Base-by-base conservation (phyloP, 2,888 invertebrate genomes). In the Lymantria monacha region DNA sequence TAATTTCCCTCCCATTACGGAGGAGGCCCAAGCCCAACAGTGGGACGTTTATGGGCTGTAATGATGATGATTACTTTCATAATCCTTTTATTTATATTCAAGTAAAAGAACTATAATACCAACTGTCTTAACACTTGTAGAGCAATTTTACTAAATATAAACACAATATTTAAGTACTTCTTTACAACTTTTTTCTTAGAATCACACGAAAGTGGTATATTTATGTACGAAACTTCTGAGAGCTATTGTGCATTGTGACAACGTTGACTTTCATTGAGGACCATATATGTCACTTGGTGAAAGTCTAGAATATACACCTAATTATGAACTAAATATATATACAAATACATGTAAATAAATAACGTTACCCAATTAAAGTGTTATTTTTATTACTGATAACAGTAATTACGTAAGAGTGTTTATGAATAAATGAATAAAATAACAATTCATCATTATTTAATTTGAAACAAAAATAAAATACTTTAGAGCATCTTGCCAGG, bases 171-270 rank as follows among this genome's bases (percentile, higher is more conserved):
- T 22, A 22, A 22, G 22, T 22, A 22, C n/a, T n/a, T n/a, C n/a
- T n/a, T n/a, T n/a, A n/a, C 22, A 22, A 22, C 22, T 22, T 22
- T 22, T 22, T 52, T 59, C 57, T 44, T 7, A 42, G 53, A 68
- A 66, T 69, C 50, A 60, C 60, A 41, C 50, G 69, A 74, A 72
- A 70, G 72, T 68, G 54, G 22, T 3, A n/a, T n/a, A n/a, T n/a
- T n/a, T 22, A 22, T 54, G 49, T 53, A 70, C 68, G 66, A 69
- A 72, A 66, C 63, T 70, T 69, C 68, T 72, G 70, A 71, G 70
- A 73, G 63, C 80, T 69, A 87, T 87, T 87, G 85, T 88, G 77
- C 75, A 81, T 81, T 84, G 81, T 83, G 59, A 63, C 81, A 81
- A 75, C 79, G 74, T 74, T 79, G 78, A 74, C 85, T 87, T 87